Evolutionary conservation across 2,797 vertebrate genomes (phyloP).

Genomic region (Rousettus madagascariensis): DNA sequence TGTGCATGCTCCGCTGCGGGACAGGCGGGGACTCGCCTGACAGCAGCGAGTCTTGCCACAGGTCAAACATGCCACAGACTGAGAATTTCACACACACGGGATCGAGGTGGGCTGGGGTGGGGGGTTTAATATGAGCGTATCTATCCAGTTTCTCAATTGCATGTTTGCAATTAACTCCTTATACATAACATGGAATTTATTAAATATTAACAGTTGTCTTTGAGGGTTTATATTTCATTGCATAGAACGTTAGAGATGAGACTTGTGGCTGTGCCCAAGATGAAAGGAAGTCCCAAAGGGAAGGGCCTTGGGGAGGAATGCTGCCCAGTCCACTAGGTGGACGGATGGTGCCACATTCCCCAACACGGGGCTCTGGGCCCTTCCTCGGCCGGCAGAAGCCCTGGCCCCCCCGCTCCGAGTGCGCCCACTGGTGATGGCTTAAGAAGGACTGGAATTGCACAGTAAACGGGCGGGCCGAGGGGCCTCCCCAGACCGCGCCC

Average conservation of each 20-base stretch:
- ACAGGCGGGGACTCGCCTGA: conserved; percentile 94
- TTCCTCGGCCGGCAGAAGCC: conserved; percentile 56
- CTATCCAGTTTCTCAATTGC: conserved; percentile 86
- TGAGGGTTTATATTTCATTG: conserved; percentile 93
- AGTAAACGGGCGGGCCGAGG: conserved; percentile 89
- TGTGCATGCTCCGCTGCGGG: conserved; percentile 96
- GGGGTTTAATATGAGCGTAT: conserved; percentile 87
- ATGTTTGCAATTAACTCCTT: conserved; percentile 88
- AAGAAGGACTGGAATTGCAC: conserved; percentile 88
- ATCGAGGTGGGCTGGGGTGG: not conserved
- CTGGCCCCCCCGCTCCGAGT: conserved; percentile 74
- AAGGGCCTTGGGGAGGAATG: conserved; percentile 71
- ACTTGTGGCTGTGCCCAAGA: conserved; percentile 87
- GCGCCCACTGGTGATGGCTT: conserved; percentile 84
- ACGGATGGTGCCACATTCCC: not conserved
- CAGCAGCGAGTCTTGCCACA: conserved; percentile 93
- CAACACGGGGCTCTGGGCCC: not conserved
- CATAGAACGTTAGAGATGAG: conserved; percentile 98
- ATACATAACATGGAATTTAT: conserved; percentile 89
- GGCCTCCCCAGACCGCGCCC: conserved; percentile 88
- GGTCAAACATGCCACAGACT: conserved; percentile 96
- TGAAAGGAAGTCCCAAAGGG: conserved; percentile 79
- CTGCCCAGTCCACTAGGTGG: not conserved
- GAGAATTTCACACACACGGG: conserved; percentile 90
- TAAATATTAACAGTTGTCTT: conserved; percentile 90